These are phyloP conservation scores for Argentina silus DNA, from an alignment of 2,797 vertebrate genomes.

Conservation along the genomic window DNA sequence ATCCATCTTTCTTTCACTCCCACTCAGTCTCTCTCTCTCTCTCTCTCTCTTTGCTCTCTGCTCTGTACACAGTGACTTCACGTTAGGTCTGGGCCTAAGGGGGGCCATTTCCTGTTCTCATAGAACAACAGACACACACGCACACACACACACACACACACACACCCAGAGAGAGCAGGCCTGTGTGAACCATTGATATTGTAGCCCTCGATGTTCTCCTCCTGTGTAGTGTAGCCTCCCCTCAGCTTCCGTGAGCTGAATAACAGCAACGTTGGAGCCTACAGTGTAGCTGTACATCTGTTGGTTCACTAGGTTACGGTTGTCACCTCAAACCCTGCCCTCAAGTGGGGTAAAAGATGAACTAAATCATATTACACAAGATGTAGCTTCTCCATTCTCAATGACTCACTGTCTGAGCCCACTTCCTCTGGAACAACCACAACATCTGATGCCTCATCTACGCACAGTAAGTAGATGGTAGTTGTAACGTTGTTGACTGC, in stretches of 20 bases:
- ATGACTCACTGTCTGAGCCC: slow-evolving; percentile 64
- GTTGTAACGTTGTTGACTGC: neutral
- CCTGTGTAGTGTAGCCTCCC: slow-evolving; percentile 26
- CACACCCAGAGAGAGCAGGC: slow-evolving; percentile 43
- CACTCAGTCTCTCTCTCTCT: neutral
- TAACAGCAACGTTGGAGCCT: neutral
- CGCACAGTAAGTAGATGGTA: neutral
- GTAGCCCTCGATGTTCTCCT: slow-evolving; percentile 40
- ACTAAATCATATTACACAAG: neutral
- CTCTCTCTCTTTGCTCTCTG: neutral
- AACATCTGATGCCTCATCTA: neutral
- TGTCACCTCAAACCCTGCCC: too few relatives aligned
- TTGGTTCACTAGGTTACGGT: too few relatives aligned
- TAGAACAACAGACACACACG: slow-evolving; percentile 56
- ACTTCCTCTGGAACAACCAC: slow-evolving; percentile 53
- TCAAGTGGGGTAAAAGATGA: too few relatives aligned
- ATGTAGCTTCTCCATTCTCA: slow-evolving; percentile 31
- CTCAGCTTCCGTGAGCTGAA: slow-evolving; percentile 27
- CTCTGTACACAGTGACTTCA: slow-evolving; percentile 51
- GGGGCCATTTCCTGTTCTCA: slow-evolving; percentile 68
- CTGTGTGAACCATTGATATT: slow-evolving; percentile 51
- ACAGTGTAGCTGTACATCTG: too few relatives aligned
- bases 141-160: slow-evolving; percentile 51
- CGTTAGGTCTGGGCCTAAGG: slow-evolving; percentile 41
- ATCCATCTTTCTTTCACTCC: neutral